A percentile compares a stretch with the other conserved stretches of the same genome.
phyloP scores from a whole-genome alignment of 2,797 vertebrate genomes.

The Periophthalmus magnuspinnatus region DNA sequence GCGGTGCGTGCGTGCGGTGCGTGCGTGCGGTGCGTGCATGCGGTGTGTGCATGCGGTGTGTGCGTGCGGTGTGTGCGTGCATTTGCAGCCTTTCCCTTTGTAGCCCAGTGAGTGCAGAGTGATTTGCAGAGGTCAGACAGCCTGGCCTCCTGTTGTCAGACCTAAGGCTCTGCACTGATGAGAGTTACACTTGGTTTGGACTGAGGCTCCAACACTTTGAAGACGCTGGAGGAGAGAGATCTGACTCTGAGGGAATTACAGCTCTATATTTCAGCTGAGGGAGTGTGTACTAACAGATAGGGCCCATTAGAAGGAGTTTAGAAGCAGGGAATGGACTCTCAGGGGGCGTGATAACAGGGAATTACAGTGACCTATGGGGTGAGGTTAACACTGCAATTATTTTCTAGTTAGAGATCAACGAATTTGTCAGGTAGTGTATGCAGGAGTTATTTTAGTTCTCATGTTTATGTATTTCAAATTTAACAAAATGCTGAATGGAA shows the following conservation, averaged over 20 bases:
- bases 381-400: constrained; percentile 3
- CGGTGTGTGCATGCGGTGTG: background rate
- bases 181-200: constrained; percentile 36
- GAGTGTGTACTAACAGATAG: constrained; percentile 18
- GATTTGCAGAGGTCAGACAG: constrained; percentile 31
- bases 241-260: constrained; percentile 48
- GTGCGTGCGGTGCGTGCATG: constrained; percentile 12
- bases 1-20: background rate
- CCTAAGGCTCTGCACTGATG: constrained; percentile 20
- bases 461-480: background rate
- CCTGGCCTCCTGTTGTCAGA: constrained; percentile 24
- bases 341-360: constrained; percentile 41
- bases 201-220: constrained; percentile 48
- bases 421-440: background rate
- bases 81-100: constrained; percentile 11
- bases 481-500: background rate
- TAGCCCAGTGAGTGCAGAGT: constrained; percentile 27
- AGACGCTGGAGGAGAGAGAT: constrained; percentile 37
- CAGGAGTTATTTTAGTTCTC: background rate
- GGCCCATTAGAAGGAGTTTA: constrained; percentile 51
- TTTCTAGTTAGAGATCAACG: background rate
- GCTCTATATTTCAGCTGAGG: constrained; percentile 12
- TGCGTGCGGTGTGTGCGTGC: constrained; percentile 2
- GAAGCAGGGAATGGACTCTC: constrained; percentile 51
- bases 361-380: constrained; percentile 45